These are phyloP conservation scores for Montipora sp. DNA, from an alignment of 64 coral and sea anemone species.

Conservation along the genomic window DNA sequence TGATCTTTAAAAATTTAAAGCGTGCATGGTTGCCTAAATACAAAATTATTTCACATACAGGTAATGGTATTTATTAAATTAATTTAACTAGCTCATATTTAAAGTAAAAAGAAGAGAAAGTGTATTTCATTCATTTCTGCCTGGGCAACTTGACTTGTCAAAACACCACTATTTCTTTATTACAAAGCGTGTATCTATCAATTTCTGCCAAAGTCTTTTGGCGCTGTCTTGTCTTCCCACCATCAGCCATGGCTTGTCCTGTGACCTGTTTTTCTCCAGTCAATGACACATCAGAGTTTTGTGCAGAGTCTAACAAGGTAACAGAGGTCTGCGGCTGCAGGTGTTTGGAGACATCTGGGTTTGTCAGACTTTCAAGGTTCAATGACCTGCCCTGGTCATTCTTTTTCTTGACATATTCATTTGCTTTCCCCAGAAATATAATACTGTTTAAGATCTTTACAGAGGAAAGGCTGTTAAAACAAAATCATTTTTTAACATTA, in stretches of 20 bases:
- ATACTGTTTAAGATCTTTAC: conserved; percentile 98
- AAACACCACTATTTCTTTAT: conserved; percentile 91
- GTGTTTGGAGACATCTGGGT: neutral
- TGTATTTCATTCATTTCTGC: neutral
- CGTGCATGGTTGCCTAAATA: too few species aligned
- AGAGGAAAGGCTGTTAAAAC: conserved; percentile 68
- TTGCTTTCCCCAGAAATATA: conserved; percentile 90
- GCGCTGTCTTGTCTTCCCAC: conserved; percentile 29
- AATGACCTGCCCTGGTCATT: conserved; percentile 31
- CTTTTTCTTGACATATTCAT: conserved; percentile 83
- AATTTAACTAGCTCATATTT: neutral
- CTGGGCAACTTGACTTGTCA: neutral
- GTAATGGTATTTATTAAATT: too few species aligned
- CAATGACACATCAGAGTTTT: conserved; percentile 11
- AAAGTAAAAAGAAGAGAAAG: neutral
- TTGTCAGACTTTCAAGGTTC: neutral
- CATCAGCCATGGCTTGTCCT: neutral
- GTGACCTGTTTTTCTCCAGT: neutral
- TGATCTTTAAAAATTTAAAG: too few species aligned
- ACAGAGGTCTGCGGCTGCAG: conserved; percentile 23
- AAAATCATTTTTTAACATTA: neutral
- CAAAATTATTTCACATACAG: too few species aligned
- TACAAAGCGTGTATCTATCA: conserved; percentile 95
- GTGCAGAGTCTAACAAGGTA: conserved; percentile 47
- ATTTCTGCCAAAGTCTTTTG: conserved; percentile 90